These are phyloP conservation scores for Conus ventricosus DNA, from an alignment of 1,140 invertebrate species.

Conservation along the genomic window DNA sequence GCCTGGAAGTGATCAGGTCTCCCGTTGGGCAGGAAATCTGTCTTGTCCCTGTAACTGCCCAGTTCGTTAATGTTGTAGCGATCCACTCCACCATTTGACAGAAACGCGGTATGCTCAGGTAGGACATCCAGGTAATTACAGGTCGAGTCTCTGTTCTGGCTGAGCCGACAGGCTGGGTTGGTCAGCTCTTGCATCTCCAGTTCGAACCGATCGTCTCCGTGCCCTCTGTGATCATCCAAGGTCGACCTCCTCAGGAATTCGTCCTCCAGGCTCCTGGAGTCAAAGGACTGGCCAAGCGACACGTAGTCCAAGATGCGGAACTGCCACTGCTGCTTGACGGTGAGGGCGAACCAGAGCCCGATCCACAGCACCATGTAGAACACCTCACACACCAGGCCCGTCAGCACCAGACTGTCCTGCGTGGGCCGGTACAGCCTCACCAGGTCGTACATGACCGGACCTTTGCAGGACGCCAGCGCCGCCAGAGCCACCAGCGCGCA, in stretches of 20 bases:
- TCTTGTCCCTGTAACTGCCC: constrained; percentile 42
- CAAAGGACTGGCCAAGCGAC: constrained; percentile 52
- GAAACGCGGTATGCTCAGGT: constrained; percentile 38
- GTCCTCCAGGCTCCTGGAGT: constrained; percentile 51
- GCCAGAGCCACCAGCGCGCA: constrained; percentile 60
- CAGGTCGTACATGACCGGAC: constrained; percentile 62
- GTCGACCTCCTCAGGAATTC: constrained; percentile 50
- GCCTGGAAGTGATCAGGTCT: constrained; percentile 39
- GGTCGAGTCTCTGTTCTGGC: constrained; percentile 18
- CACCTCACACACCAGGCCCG: constrained; percentile 61
- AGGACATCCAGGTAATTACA: constrained; percentile 29
- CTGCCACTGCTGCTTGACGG: constrained; percentile 66
- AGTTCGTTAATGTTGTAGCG: constrained; percentile 42
- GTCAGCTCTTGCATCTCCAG: constrained; percentile 6
- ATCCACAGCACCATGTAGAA: constrained; percentile 64
- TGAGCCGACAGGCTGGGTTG: not conserved
- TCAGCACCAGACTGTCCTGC: constrained; percentile 53
- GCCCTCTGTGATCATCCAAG: constrained; percentile 34
- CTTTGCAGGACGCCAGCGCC: constrained; percentile 55
- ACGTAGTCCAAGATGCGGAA: constrained; percentile 66
- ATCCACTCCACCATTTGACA: constrained; percentile 43
- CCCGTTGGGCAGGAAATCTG: constrained; percentile 19
- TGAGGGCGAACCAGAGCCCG: constrained; percentile 63
- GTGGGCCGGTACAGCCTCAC: constrained; percentile 59
- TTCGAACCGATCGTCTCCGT: not conserved